Base-by-base conservation (phyloP, 2,797 vertebrate genomes). In the Syndactyla subalaris region DNA sequence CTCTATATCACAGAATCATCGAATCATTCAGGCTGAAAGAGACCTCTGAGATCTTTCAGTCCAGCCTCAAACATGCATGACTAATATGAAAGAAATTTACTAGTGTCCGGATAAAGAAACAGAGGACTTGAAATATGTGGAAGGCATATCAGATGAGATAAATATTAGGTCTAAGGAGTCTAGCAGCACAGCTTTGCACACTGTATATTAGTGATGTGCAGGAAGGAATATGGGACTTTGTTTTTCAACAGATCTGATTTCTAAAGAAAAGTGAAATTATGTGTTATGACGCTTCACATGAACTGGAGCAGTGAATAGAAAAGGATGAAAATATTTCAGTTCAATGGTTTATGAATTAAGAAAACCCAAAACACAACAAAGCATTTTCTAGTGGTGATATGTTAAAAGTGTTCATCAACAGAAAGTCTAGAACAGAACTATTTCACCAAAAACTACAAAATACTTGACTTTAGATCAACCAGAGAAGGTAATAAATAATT, bases 331-430 rank as follows among this genome's bases (percentile, higher is more conserved):
- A 10, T 38, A 10, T 80, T 61, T 68, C 38, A 67, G 6, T 68
- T 88, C 26, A 52, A 38, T 10, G 59, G 18, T 55, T 54, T 51
- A 34, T 38, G 5, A 77, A 57, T 54, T 46, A 7, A 63, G 78
- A 49, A 48, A 34, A 2, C 0, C 0, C 12, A n/a, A 38, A 62
- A 58, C 14, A 75, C 2, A 68, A 41, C 0, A 10, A 57, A 48
- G 2, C 12, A 46, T 72, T 75, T 93, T 83, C 12, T 55, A 12
- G 26, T 30, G 13, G 34, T 29, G 8, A 67, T 57, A 45, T 3
- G 19, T 71, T 29, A 23, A 58, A 61, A 68, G 17, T 27, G 12
- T 82, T 21, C 10, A 45, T 38, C 30, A 68, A 26, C 7, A 58
- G 38, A 66, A 46, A 39, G 8, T 24, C 32, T 83, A 36, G 26